phyloP scores from a whole-genome alignment of 1,140 invertebrate species.

The Littorina saxatilis region DNA sequence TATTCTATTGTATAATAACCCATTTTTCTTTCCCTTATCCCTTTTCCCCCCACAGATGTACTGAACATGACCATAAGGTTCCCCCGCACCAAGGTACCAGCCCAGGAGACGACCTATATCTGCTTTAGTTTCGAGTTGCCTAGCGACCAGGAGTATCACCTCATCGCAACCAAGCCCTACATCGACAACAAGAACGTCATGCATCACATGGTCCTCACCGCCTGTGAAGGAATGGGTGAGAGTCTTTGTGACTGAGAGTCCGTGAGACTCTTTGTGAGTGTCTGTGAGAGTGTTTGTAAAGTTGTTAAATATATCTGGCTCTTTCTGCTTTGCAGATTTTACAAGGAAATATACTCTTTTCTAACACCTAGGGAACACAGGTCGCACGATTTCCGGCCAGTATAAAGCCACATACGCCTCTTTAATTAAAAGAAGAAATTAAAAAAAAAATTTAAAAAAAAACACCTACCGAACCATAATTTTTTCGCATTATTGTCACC shows the following conservation, averaged over 20 bases:
- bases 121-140: slow-evolving; percentile 47
- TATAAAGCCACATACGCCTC: neutral
- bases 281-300: neutral
- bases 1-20: too few species aligned
- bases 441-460: too few species aligned
- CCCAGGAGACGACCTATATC: slow-evolving; percentile 45
- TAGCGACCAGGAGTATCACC: slow-evolving; percentile 42
- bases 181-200: slow-evolving; percentile 41
- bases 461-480: too few species aligned
- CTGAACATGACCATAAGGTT: neutral
- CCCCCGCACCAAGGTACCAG: slow-evolving; percentile 27
- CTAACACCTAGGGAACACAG: too few species aligned
- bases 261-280: too few species aligned
- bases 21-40: too few species aligned
- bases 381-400: too few species aligned
- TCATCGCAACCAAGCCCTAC: slow-evolving; percentile 44
- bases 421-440: too few species aligned
- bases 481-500: too few species aligned
- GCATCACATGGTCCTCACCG: slow-evolving; percentile 41
- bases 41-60: slow-evolving; percentile 40
- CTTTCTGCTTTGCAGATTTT: neutral
- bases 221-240: slow-evolving; percentile 41
- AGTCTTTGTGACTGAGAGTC: too few species aligned
- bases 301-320: neutral
- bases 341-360: too few species aligned